Conservation (phyloP, 2,797 vertebrate species). For the Lophius americanus region DNA sequence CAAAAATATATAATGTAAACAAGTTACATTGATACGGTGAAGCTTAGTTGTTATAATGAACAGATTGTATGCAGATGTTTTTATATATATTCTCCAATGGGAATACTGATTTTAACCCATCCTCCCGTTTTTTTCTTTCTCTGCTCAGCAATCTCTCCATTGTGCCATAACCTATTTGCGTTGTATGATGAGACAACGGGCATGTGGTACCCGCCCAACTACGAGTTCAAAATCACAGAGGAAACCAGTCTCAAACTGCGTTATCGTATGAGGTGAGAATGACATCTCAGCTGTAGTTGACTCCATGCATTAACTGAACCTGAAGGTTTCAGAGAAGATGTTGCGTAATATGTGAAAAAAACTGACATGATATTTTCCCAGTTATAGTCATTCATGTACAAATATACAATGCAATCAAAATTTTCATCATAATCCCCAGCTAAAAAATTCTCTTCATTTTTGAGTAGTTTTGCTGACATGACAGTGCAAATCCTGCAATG, state of each 20-base stretch:
- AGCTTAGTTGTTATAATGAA: not conserved
- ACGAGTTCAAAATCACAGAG: conserved; percentile 87
- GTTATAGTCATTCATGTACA: too few species aligned
- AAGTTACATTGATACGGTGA: not conserved
- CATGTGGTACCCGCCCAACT: conserved; percentile 94
- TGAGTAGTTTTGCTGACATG: too few species aligned
- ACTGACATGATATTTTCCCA: too few species aligned
- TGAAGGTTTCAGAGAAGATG: not conserved
- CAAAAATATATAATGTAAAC: not conserved
- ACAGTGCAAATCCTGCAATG: too few species aligned
- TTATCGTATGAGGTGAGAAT: conserved; percentile 94
- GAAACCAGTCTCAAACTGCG: conserved; percentile 86
- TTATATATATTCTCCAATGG: not conserved
- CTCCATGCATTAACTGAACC: not conserved
- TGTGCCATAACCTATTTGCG: conserved; percentile 96
- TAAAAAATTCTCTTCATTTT: too few species aligned
- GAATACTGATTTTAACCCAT: too few species aligned
- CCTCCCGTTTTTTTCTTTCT: conserved; percentile 2
- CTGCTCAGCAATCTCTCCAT: conserved; percentile 89
- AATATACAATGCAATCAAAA: too few species aligned
- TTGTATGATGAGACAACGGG: conserved; percentile 86
- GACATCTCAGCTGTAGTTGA: not conserved
- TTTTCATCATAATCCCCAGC: too few species aligned
- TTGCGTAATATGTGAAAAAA: too few species aligned
- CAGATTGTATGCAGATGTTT: not conserved